phyloP scores from a whole-genome alignment of 2,888 invertebrate species.

The Melangyna quadrimaculata region DNA sequence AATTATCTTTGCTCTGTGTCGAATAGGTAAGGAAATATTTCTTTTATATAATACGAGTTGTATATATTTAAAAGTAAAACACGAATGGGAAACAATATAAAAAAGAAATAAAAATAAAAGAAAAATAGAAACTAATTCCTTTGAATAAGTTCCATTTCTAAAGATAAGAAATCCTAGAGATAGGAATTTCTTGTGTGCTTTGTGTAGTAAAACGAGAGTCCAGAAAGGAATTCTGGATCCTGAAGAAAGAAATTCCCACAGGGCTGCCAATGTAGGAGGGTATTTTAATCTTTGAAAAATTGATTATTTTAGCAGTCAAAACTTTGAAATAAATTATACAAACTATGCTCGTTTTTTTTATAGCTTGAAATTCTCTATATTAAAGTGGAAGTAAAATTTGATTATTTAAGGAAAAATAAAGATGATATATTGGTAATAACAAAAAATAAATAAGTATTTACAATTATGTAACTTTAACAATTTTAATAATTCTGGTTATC shows the following conservation, averaged over 20 bases:
- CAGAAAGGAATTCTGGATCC: not conserved
- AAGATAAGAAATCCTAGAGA: slow-evolving; percentile 33
- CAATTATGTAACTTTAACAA: too few relatives aligned
- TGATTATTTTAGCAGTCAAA: not conserved
- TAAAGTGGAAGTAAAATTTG: too few relatives aligned
- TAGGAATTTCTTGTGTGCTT: not conserved
- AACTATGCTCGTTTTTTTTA: too few relatives aligned
- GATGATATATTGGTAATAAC: too few relatives aligned
- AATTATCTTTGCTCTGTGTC: slow-evolving; percentile 79
- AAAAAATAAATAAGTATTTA: too few relatives aligned
- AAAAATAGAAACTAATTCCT: slow-evolving; percentile 15
- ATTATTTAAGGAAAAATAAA: too few relatives aligned
- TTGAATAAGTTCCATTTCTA: slow-evolving; percentile 43
- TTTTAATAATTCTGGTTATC: too few relatives aligned
- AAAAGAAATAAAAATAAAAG: not conserved
- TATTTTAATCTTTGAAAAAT: not conserved
- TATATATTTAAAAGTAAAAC: slow-evolving; percentile 5
- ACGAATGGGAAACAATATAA: not conserved
- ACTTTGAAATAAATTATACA: too few relatives aligned
- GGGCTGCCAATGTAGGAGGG: not conserved
- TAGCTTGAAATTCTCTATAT: too few relatives aligned
- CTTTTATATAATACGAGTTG: not conserved
- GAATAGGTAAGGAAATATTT: slow-evolving; percentile 77
- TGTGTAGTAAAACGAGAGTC: not conserved
- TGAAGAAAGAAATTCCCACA: not conserved